Evolutionary conservation across 2,888 invertebrate genomes (phyloP).

Genomic region (Aspidiotus destructor): DNA sequence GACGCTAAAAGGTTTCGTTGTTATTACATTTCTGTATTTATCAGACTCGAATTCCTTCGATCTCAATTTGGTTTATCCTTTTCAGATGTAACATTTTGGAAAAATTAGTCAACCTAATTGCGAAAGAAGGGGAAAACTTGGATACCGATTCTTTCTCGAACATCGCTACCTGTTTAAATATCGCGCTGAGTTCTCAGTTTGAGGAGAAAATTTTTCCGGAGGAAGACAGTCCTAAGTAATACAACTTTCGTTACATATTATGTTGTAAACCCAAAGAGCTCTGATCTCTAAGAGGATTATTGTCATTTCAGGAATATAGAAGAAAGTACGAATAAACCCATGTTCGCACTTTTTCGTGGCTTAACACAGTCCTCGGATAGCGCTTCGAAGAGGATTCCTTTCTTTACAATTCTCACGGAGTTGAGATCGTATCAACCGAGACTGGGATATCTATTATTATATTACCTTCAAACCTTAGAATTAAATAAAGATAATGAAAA

Average conservation of each 20-base stretch:
- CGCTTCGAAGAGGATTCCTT: conserved; percentile 64
- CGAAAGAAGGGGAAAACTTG: conserved; percentile 49
- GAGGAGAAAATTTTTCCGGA: conserved; percentile 45
- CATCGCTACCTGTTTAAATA: conserved; percentile 52
- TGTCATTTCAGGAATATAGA: conserved; percentile 46
- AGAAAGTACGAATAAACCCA: conserved; percentile 68
- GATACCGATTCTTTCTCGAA: conserved; percentile 51
- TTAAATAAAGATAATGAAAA: conserved; percentile 20
- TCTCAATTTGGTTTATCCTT: background rate
- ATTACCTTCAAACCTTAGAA: conserved; percentile 49
- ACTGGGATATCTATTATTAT: conserved; percentile 76
- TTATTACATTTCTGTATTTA: background rate
- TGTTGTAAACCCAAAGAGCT: no score
- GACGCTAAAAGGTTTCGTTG: conserved; percentile 28
- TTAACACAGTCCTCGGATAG: conserved; percentile 63
- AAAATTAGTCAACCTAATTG: conserved; percentile 52
- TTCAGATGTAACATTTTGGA: conserved; percentile 55
- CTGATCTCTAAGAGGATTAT: no score
- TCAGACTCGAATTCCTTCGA: background rate
- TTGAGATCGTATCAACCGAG: conserved; percentile 60
- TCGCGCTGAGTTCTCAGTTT: conserved; percentile 48
- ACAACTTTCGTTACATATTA: no score
- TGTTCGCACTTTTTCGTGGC: conserved; percentile 80
- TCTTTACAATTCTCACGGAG: conserved; percentile 69
- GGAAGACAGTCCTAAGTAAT: conserved; percentile 46